phyloP scores from a whole-genome alignment of 2,888 invertebrate genomes.

The Aproaerema taeniolella region DNA sequence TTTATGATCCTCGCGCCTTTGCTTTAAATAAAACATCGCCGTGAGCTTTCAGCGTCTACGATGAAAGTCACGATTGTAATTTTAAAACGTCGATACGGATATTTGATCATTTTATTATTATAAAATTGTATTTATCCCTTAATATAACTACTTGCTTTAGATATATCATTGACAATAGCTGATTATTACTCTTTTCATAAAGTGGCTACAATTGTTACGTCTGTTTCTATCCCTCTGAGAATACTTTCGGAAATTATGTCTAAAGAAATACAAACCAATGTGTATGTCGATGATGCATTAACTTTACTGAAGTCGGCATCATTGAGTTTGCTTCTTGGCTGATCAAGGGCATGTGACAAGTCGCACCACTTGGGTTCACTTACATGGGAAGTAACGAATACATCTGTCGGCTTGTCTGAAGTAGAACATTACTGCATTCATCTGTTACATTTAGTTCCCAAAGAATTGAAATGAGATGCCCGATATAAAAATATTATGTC shows the following conservation, averaged over 20 bases:
- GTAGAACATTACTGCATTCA: slow-evolving; percentile 32
- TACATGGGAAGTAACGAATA: slow-evolving; percentile 49
- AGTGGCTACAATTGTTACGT: no score
- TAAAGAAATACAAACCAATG: no score
- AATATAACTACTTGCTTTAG: no score
- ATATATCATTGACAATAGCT: no score
- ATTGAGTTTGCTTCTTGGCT: no score
- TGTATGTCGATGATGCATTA: no score
- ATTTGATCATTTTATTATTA: slow-evolving; percentile 59
- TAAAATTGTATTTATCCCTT: slow-evolving; percentile 30
- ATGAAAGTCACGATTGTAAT: slow-evolving; percentile 74
- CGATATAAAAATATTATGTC: no score
- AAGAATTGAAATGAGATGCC: no score
- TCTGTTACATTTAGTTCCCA: slow-evolving; percentile 16
- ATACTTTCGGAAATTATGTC: no score
- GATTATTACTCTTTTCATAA: no score
- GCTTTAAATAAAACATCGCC: slow-evolving; percentile 70
- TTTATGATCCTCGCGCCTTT: slow-evolving; percentile 64
- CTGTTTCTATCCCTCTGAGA: no score
- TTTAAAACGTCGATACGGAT: slow-evolving; percentile 64
- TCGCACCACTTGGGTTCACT: slow-evolving; percentile 31
- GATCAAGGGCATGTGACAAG: slow-evolving; percentile 21
- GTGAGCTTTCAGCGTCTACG: slow-evolving; percentile 68
- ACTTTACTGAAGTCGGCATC: no score
- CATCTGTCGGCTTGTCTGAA: slow-evolving; percentile 49